Evolutionary conservation across 2,113 vertebrate genomes (phyloP).

Genomic region (Cyanoramphus novaezelandiae): DNA sequence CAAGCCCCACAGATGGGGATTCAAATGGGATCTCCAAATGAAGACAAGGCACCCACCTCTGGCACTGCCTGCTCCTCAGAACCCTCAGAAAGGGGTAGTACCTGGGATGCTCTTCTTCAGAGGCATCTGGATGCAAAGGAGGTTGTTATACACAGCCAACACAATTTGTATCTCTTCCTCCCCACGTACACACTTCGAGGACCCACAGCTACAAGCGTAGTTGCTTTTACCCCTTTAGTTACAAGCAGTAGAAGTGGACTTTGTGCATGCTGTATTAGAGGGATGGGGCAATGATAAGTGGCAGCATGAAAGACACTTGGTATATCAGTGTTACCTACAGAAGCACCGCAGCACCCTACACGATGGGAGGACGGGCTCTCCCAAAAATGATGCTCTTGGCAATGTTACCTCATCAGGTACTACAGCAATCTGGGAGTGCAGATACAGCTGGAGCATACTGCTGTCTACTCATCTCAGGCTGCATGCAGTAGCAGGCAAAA

Average conservation of each 20-base stretch:
- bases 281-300: not conserved
- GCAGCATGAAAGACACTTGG: conserved; percentile 15
- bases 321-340: conserved; percentile 6
- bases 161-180: rapidly evolving
- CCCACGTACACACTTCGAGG: not conserved
- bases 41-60: not conserved
- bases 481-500: conserved; percentile 69
- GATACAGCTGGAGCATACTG: conserved; percentile 17
- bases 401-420: not conserved
- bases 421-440: conserved; percentile 53
- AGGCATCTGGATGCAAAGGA: not conserved
- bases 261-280: conserved; percentile 3
- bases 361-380: not conserved
- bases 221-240: not conserved
- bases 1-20: not conserved
- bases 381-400: not conserved
- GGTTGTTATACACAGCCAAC: not conserved
- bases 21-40: not conserved
- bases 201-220: not conserved
- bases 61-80: not conserved
- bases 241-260: conserved; percentile 13
- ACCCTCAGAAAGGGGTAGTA: not conserved
- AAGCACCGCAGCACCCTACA: not conserved
- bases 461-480: conserved; percentile 49
- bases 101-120: not conserved